phyloP scores from a whole-genome alignment of 2,113 vertebrate genomes.

The Lynx canadensis region DNA sequence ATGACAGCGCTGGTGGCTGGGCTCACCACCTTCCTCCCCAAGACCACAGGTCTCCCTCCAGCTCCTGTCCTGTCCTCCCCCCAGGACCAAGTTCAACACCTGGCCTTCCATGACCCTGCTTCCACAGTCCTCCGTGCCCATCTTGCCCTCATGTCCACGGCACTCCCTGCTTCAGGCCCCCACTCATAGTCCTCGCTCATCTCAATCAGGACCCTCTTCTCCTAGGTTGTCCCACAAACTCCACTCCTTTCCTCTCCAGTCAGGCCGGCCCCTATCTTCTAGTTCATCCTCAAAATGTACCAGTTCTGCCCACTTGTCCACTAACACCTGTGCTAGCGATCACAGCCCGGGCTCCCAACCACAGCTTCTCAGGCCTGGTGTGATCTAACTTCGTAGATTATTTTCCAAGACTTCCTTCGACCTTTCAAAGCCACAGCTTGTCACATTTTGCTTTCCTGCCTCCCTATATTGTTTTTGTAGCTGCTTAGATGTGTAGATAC shows the following conservation, averaged over 20 bases:
- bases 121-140: rapidly evolving
- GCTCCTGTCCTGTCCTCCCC: neutral
- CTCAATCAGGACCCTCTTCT: neutral
- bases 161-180: too few relatives aligned
- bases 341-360: rapidly evolving
- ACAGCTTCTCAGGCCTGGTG: neutral
- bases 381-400: too few relatives aligned
- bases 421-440: neutral
- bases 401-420: neutral
- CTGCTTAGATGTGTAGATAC: neutral
- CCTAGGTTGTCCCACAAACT: neutral
- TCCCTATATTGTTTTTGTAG: rapidly evolving
- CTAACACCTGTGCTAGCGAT: neutral
- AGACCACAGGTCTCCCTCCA: neutral
- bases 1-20: neutral
- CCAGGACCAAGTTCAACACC: neutral
- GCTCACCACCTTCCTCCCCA: neutral
- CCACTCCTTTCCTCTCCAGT: too few relatives aligned
- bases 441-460: too few relatives aligned
- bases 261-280: neutral
- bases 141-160: neutral
- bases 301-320: neutral
- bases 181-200: neutral
- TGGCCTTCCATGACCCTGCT: neutral
- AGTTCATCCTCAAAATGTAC: neutral